Evolutionary conservation across 2,888 invertebrate genomes (phyloP).

Genomic region (Timema podura): DNA sequence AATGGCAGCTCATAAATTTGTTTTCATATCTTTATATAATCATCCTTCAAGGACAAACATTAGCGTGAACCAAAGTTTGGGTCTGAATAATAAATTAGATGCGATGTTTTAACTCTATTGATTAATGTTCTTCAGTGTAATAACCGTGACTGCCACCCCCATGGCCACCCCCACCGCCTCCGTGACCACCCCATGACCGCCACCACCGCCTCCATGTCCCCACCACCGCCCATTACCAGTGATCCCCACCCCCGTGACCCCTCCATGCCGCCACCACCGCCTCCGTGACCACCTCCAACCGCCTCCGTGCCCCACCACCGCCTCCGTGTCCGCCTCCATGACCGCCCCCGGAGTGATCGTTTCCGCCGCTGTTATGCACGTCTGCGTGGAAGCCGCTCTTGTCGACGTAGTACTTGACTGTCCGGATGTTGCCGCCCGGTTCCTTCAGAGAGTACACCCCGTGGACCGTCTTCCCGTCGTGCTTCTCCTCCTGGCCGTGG

Average conservation of each 20-base stretch:
- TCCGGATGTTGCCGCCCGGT: conserved; percentile 40
- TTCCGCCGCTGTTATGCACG: conserved; percentile 48
- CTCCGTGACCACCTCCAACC: neutral
- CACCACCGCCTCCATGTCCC: neutral
- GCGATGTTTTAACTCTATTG: too few relatives aligned
- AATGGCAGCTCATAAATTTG: too few relatives aligned
- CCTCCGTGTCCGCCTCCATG: conserved; percentile 24
- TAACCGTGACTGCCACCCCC: too few relatives aligned
- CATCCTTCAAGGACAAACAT: too few relatives aligned
- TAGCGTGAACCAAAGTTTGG: too few relatives aligned
- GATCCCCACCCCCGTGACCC: neutral
- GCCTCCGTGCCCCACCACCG: conserved; percentile 19
- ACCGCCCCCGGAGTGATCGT: conserved; percentile 28
- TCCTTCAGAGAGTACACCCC: conserved; percentile 44
- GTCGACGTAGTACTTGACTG: conserved; percentile 60
- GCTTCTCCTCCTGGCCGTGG: conserved; percentile 45
- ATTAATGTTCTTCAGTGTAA: too few relatives aligned
- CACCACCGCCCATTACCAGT: neutral
- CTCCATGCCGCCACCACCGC: neutral
- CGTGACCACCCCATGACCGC: too few relatives aligned
- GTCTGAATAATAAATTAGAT: too few relatives aligned
- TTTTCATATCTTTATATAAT: too few relatives aligned
- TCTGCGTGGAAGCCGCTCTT: conserved; percentile 69
- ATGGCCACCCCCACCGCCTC: too few relatives aligned
- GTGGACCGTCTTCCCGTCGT: conserved; percentile 41